phyloP scores from a whole-genome alignment of 2,113 vertebrate species.

The Ptychochromis oligacanthus region DNA sequence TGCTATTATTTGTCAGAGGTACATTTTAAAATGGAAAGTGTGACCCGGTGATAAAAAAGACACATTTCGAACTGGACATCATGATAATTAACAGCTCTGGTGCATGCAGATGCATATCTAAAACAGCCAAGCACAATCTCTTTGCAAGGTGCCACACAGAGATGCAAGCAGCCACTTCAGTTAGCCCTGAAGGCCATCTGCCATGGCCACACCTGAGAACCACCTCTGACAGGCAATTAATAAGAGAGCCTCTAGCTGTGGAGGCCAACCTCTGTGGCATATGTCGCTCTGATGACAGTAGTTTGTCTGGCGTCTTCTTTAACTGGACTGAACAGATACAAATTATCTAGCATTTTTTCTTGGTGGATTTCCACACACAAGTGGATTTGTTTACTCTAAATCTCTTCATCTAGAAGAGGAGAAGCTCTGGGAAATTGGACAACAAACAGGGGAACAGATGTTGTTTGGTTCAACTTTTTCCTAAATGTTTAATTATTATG shows the following conservation, averaged over 20 bases:
- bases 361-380: not conserved
- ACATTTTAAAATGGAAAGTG: not conserved
- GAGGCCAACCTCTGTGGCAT: conserved; percentile 70
- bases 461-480: not conserved
- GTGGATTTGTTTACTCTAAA: not conserved
- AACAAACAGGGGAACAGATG: not conserved
- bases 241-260: conserved; percentile 72
- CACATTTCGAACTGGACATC: not conserved
- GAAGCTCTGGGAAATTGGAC: not conserved
- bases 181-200: conserved; percentile 70
- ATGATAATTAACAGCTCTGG: not conserved
- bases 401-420: not conserved
- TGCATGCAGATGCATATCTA: conserved; percentile 1
- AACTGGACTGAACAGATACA: conserved; percentile 19
- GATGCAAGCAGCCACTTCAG: conserved; percentile 29
- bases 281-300: conserved; percentile 65
- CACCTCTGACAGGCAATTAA: conserved; percentile 79
- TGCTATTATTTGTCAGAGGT: not conserved
- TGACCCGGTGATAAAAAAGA: not conserved
- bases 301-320: conserved; percentile 41
- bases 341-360: not conserved
- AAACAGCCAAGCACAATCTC: conserved; percentile 6
- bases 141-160: conserved; percentile 6
- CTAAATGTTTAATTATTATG: not conserved
- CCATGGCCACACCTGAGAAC: conserved; percentile 65